Conservation (phyloP, 2,888 invertebrate species). For the Callimorpha dominula region DNA sequence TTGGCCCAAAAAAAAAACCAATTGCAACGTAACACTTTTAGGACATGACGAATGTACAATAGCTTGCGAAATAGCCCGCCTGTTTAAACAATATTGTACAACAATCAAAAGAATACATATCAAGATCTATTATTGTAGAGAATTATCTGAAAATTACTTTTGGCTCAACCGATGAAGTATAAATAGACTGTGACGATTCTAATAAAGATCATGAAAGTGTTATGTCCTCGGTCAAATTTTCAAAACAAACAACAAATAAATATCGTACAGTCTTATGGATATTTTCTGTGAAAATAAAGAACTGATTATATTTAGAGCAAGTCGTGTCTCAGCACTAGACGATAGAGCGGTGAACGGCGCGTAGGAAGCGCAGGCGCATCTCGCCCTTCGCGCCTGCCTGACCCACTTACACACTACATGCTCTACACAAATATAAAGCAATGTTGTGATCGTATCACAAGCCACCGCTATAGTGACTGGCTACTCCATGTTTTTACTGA, state of each 20-base stretch:
- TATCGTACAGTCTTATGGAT: neutral
- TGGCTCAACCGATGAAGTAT: constrained; percentile 21
- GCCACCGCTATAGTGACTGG: constrained; percentile 5
- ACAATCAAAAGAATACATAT: constrained; percentile 40
- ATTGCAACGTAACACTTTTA: constrained; percentile 71
- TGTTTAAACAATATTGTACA: constrained; percentile 51
- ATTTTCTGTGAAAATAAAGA: neutral
- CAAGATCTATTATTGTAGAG: constrained; percentile 14
- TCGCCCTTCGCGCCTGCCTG: constrained; percentile 71
- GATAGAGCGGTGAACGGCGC: constrained; percentile 51
- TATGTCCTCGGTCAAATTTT: constrained; percentile 10
- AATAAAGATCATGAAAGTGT: neutral
- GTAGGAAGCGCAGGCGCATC: constrained; percentile 74
- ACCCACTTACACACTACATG: constrained; percentile 63
- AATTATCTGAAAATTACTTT: constrained; percentile 15
- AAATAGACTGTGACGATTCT: constrained; percentile 21
- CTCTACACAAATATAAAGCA: constrained; percentile 57
- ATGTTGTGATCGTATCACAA: constrained; percentile 49
- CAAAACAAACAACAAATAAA: neutral
- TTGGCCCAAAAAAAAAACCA: constrained; percentile 73
- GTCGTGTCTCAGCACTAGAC: constrained; percentile 53
- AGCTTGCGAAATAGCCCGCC: constrained; percentile 68
- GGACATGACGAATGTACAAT: constrained; percentile 83
- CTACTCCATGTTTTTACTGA: constrained; percentile 26
- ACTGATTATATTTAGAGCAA: constrained; percentile 7